A percentile compares a stretch with the other conserved stretches of the same genome.
Evolutionary conservation across 2,797 vertebrate species (phyloP).

Genomic region (Oreonectes daqikongensis): DNA sequence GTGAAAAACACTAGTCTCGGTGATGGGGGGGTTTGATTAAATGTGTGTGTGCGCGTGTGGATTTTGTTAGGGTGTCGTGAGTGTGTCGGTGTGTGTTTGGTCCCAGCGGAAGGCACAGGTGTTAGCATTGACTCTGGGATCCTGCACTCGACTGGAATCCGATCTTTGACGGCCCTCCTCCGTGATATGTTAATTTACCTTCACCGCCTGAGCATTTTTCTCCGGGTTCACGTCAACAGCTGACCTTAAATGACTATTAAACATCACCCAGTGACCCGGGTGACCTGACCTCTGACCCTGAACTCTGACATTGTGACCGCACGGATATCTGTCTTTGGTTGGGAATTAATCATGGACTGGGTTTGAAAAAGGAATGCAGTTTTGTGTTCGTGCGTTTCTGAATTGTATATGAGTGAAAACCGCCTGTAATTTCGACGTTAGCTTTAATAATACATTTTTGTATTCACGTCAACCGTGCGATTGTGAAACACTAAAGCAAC

Average conservation of each 20-base stretch:
- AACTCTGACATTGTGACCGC: slow-evolving; percentile 63
- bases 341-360: slow-evolving; percentile 68
- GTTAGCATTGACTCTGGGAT: slow-evolving; percentile 58
- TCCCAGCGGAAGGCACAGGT: slow-evolving; percentile 67
- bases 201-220: slow-evolving; percentile 46
- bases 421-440: neutral
- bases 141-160: slow-evolving; percentile 40
- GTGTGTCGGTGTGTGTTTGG: slow-evolving; percentile 51
- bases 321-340: slow-evolving; percentile 61
- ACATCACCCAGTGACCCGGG: slow-evolving; percentile 65
- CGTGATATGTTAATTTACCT: slow-evolving; percentile 58
- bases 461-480: neutral
- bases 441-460: neutral
- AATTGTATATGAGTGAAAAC: neutral
- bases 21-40: slow-evolving; percentile 7
- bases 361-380: neutral
- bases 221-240: slow-evolving; percentile 49
- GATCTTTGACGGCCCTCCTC: slow-evolving; percentile 54
- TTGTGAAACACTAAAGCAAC: neutral
- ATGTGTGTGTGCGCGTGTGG: slow-evolving; percentile 16
- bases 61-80: slow-evolving; percentile 18
- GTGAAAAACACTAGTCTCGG: neutral
- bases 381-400: too few species aligned
- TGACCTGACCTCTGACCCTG: slow-evolving; percentile 50
- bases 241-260: slow-evolving; percentile 62